Conservation (phyloP, 2,113 vertebrate genomes). For the Macquaria australasica region DNA sequence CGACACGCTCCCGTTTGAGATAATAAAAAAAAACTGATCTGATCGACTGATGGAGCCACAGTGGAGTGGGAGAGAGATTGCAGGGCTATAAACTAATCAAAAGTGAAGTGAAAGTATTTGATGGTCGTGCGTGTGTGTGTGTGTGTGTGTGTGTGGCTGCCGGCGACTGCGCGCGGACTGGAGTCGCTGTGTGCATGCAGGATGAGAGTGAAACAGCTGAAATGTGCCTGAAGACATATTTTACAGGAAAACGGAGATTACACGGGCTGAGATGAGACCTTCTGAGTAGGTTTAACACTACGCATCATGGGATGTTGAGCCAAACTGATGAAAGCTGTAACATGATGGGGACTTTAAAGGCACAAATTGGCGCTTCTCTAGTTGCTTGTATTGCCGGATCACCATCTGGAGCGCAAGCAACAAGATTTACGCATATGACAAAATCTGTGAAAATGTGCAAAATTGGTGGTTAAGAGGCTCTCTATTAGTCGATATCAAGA, state of each 20-base stretch:
- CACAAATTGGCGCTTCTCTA: neutral
- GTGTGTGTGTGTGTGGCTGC: neutral
- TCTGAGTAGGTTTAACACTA: neutral
- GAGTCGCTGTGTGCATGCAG: neutral
- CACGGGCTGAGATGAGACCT: neutral
- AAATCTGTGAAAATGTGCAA: neutral
- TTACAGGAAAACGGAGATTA: too few relatives aligned
- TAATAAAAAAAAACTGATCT: constrained; percentile 17
- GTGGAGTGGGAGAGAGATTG: neutral
- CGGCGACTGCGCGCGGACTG: neutral
- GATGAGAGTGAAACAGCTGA: neutral
- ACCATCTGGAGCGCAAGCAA: neutral
- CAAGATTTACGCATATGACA: neutral
- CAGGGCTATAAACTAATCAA: constrained; percentile 36
- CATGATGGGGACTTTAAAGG: neutral
- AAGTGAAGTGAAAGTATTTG: constrained; percentile 37
- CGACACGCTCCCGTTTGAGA: constrained; percentile 42
- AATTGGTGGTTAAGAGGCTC: neutral
- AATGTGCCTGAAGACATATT: neutral
- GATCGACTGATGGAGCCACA: constrained; percentile 25
- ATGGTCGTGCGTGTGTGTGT: neutral
- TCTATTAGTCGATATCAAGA: too few relatives aligned
- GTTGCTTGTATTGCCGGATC: neutral
- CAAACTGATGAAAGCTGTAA: neutral
- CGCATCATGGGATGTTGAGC: neutral